These are phyloP conservation scores for Rhinogobio ventralis DNA, from an alignment of 2,797 vertebrate species.

Conservation along the genomic window DNA sequence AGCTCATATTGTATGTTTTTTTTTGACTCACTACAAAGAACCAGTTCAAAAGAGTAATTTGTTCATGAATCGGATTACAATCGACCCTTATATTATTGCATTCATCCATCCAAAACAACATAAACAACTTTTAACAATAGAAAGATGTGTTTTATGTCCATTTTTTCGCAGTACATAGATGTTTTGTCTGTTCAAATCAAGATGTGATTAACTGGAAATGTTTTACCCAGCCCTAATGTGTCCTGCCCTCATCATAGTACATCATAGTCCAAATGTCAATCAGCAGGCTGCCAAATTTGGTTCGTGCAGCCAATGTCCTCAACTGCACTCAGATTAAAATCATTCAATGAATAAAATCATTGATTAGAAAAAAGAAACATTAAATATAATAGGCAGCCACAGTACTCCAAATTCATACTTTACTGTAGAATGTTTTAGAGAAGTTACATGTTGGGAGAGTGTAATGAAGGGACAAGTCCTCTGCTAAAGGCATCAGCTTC, in stretches of 20 bases:
- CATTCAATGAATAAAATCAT: neutral
- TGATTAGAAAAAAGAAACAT: constrained; percentile 16
- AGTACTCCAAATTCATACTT: constrained; percentile 38
- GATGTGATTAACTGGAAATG: neutral
- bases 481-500: constrained; percentile 42
- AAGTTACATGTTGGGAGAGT: neutral
- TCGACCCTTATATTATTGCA: neutral
- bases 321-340: neutral
- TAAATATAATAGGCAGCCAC: constrained; percentile 9
- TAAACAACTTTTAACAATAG: too few relatives aligned
- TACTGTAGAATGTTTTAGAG: constrained; percentile 32
- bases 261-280: neutral
- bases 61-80: neutral
- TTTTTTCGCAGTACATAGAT: neutral
- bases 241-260: neutral
- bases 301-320: neutral
- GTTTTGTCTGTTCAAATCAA: neutral
- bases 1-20: neutral
- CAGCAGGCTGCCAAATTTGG: neutral
- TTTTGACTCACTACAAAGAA: neutral
- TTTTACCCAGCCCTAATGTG: neutral
- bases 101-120: neutral
- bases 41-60: neutral
- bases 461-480: constrained; percentile 26
- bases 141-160: neutral